A percentile compares a stretch with the other conserved stretches of the same genome.
These are phyloP conservation scores for Hermaeophaga mercurialis DNA, from an alignment of 2,888 invertebrate genomes.

Conservation along the genomic window DNA sequence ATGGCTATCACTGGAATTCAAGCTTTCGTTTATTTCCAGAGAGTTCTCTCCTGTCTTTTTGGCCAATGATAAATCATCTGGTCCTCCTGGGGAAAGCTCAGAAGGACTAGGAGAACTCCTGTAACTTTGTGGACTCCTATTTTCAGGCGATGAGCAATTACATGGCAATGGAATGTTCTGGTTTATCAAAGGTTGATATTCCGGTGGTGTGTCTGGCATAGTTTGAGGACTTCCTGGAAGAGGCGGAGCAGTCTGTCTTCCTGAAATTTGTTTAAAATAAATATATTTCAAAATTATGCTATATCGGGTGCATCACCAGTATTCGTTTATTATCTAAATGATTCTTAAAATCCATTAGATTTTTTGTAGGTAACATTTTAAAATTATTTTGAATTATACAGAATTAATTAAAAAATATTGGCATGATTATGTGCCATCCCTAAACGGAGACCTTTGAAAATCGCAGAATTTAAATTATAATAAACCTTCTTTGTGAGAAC, in stretches of 20 bases:
- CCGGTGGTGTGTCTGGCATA: slow-evolving; percentile 35
- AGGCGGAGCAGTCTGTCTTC: slow-evolving; percentile 41
- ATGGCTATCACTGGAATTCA: slow-evolving; percentile 12
- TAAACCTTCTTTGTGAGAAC: no score
- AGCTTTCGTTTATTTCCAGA: slow-evolving; percentile 29
- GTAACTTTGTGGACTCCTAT: slow-evolving; percentile 45
- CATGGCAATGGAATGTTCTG: slow-evolving; percentile 45
- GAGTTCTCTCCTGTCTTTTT: slow-evolving; percentile 36
- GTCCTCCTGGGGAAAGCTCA: slow-evolving; percentile 52
- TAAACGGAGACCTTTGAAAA: no score
- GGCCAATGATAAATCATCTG: slow-evolving; percentile 52
- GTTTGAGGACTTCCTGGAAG: slow-evolving; percentile 35
- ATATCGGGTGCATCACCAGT: no score
- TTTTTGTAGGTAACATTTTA: no score
- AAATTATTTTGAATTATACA: no score
- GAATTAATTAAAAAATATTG: no score
- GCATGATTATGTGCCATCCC: no score
- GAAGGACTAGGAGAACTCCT: slow-evolving; percentile 49
- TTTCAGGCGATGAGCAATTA: slow-evolving; percentile 52
- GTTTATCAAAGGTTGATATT: slow-evolving; percentile 45
- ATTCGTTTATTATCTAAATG: no score
- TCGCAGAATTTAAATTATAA: no score
- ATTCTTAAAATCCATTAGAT: no score
- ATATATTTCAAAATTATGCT: no score
- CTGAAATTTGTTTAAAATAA: no score